Base-by-base conservation (phyloP, 2,888 invertebrate species). In the Catocala nupta region DNA sequence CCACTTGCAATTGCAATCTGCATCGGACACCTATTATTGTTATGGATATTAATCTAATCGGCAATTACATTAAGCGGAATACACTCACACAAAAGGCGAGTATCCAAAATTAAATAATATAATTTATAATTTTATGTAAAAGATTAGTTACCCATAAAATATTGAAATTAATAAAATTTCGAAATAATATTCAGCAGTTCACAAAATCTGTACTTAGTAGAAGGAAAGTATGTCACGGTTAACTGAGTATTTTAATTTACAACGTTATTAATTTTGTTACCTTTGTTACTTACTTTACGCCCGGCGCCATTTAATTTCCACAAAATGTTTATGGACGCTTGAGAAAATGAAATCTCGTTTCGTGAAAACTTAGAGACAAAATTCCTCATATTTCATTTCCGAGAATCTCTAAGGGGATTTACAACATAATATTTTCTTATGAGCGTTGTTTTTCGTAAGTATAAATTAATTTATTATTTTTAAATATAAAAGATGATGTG, bases 271-370 rank as follows among this genome's bases (percentile, higher is more conserved):
- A 66, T 67, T 59, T 54, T 59, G 57, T 63, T 56, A 65, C 62
- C 45, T 64, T 66, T 72, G 67, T 67, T 49, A 16, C 50, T 60
- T 52, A 11, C 45, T 55, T 47, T 56, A 12, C 25, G 53, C 48
- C 42, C 33, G 10, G 47, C 12, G 33, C 33, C 12, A 12, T 53
- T 54, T 54, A 54, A 60, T 55, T 60, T 55, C 43, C 9, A 54
- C 43, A 53, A 53, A 53, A 53, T 57, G 49, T 62, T 57, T 56
- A 57, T 43, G 52, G n/a, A 55, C 36, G 44, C 55, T 53, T 45
- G 44, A 50, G 7, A 49, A 58, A 68, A 72, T 61, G 7, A 60
- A 67, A 71, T 65, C 59, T 60, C 49, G 51, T 60, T 69, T 64
- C 47, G 50, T 44, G 56, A 56, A 42, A 57, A 62, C 52, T 48